Evolutionary conservation across 2,888 invertebrate species (phyloP), one percentile per base, ranked within the genome.

Genomic region (Hirtodrosophila confusa): DNA sequence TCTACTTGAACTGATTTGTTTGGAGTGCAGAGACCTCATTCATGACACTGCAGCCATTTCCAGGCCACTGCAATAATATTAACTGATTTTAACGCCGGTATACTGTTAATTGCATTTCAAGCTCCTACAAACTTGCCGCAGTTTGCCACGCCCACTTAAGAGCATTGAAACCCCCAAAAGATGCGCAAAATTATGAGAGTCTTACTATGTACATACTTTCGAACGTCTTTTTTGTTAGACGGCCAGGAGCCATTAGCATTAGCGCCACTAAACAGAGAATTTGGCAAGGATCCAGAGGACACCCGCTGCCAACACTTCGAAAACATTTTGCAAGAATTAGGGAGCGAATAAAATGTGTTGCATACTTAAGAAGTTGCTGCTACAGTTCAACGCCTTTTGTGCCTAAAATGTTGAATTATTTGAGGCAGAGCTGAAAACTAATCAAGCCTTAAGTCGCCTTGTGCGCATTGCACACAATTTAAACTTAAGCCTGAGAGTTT

Each of bases 191-290:
- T 72, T 62, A 62, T 66, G 58, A 55, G 23, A 12, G 37, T 43
- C 31, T 11, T 1, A 24, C 12, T 11, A 43, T 27, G 10, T 29
- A 11, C 8, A 33, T 33, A 56, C 69, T 60, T 75, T 56, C 43
- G 27, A 65, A 47, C 41, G 24, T 49, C 39, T 47, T 60, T 27
- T 54, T 47, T 27, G 35, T 55, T 43, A 48, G 63, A 43, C 51
- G 60, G 61, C 55, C 67, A 66, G 64, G 56, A 77, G 63, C 87
- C 78, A 86, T 86, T 86, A 80, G 87, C 80, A 69, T 71, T 77
- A 69, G 69, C 67, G 69, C 53, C 67, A 66, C 78, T 55, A 71
- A 80, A 66, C 74, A 53, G 55, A 68, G 75, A 66, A 60, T 60
- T 85, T 82, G 88, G 88, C 82, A 27, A 7, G 27, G 10, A 12